Evolutionary conservation across 2,797 vertebrate species (phyloP).

Genomic region (Dendrocincla fuliginosa): DNA sequence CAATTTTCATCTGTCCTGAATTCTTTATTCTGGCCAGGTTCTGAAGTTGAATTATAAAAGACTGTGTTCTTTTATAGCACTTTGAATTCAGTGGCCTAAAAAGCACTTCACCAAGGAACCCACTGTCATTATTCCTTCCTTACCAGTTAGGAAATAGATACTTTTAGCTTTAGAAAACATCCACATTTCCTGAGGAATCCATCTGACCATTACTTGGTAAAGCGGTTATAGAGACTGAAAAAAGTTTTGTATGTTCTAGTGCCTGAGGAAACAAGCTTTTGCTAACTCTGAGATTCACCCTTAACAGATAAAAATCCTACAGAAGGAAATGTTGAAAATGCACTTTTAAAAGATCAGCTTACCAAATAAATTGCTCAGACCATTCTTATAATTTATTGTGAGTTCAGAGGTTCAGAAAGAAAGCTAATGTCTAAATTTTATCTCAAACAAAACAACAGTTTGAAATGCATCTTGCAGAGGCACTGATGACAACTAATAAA

Average conservation of each 20-base stretch:
- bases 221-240: neutral
- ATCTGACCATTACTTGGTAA: neutral
- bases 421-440: neutral
- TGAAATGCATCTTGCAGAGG: neutral
- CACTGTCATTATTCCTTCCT: neutral
- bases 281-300: neutral
- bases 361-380: neutral
- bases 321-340: neutral
- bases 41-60: neutral
- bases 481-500: neutral
- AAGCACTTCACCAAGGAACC: neutral
- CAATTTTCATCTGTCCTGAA: neutral
- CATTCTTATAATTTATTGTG: neutral
- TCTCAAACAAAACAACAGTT: neutral
- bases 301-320: neutral
- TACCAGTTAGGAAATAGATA: neutral
- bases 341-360: neutral
- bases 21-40: neutral
- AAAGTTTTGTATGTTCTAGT: neutral
- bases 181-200: neutral
- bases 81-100: neutral
- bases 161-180: neutral
- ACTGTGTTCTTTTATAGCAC: neutral
- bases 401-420: neutral
- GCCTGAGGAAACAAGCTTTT: neutral